Base-by-base conservation (phyloP, 2,888 invertebrate genomes). In the Acheta domesticus region DNA sequence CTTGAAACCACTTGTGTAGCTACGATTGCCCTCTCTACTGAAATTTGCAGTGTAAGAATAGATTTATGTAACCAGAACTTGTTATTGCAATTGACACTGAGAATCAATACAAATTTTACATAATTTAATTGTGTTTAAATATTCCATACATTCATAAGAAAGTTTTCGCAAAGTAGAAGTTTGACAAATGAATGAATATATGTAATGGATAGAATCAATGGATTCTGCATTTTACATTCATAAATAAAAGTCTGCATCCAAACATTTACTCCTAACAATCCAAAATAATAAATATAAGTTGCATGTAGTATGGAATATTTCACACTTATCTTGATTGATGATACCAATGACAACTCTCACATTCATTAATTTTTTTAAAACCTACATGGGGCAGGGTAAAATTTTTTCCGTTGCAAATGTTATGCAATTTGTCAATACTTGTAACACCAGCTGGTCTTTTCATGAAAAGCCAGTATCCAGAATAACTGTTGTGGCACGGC, bases 21-120 rank as follows among this genome's bases (percentile, higher is more conserved):
- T 36, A 62, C 62, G n/a, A 62, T 62, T 62, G 62, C 62, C 36
- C 62, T 62, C 62, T 19, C 62, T 62, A 62, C 62, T 62, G 62
- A 62, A n/a, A 62, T 62, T n/a, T 62, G 62, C n/a, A 16, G 62
- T 62, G 62, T n/a, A 62, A 62, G 62, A 62, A 14, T n/a, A 62
- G 14, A 62, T 14, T 62, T 62, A 62, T 62, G 62, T 19, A 62
- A 62, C 62, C 62, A 62, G 62, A 19, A 62, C 3, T 19, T 62
- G 62, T n/a, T 19, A 62, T 62, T 62, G 62, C n/a, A 62, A n/a
- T 62, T 19, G n/a, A 62, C 62, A 62, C n/a, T 62, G 62, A 62
- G 14, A n/a, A 62, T 62, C 62, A 62, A 12, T 62, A 62, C 62
- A 62, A 62, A 19, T 62, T 62, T 62, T 62, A 62, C 62, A 62